These are phyloP conservation scores for Cataglyphis rosenhaueri DNA, from an alignment of 2,888 invertebrate species.

Conservation along the genomic window DNA sequence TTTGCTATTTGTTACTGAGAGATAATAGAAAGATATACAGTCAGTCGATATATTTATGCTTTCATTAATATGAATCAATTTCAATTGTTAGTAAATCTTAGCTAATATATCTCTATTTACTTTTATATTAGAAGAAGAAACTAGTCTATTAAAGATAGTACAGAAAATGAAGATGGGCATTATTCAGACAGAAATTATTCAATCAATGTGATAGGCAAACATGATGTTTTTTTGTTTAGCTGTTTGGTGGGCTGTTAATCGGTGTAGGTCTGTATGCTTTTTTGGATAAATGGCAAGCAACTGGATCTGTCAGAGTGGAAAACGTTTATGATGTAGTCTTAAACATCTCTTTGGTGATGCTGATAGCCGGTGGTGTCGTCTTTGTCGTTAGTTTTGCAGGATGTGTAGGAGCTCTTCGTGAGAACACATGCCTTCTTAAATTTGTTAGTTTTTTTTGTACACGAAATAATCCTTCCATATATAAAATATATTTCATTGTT, in stretches of 20 bases:
- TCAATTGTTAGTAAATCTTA: neutral
- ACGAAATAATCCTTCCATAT: neutral
- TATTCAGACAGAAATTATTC: too few relatives aligned
- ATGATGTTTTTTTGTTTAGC: conserved; percentile 87
- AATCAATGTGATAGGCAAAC: conserved; percentile 1
- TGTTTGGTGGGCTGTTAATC: conserved; percentile 94
- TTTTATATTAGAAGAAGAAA: neutral
- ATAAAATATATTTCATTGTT: neutral
- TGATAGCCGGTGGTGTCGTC: conserved; percentile 95
- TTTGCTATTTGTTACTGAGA: neutral
- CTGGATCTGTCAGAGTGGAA: conserved; percentile 93
- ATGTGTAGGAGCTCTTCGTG: conserved; percentile 95
- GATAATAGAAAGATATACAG: neutral
- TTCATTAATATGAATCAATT: conserved; percentile 1
- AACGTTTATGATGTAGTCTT: conserved; percentile 96
- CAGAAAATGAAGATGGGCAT: neutral
- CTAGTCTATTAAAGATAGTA: conserved; percentile 7
- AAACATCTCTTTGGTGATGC: conserved; percentile 95
- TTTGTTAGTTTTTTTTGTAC: conserved; percentile 89
- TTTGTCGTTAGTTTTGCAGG: conserved; percentile 98
- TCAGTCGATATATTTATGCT: neutral
- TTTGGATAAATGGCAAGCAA: conserved; percentile 96
- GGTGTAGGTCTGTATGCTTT: conserved; percentile 96
- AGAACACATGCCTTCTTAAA: conserved; percentile 96
- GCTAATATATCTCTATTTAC: neutral